A percentile compares a stretch with the other conserved stretches of the same genome.
These are phyloP conservation scores for Tillus elongatus DNA, from an alignment of 2,888 invertebrate genomes.

Conservation along the genomic window DNA sequence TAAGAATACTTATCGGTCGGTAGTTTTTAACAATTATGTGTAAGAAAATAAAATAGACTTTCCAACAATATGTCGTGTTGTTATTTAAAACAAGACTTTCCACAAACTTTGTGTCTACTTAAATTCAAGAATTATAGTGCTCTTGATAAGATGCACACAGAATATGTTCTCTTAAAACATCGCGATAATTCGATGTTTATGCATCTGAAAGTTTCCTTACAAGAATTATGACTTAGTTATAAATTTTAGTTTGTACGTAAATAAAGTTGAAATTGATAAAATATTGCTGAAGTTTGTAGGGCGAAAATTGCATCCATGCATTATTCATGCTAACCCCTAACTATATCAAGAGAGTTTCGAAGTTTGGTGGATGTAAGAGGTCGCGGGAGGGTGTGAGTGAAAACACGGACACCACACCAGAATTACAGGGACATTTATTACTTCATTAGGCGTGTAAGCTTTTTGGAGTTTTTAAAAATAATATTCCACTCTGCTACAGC, in stretches of 20 bases:
- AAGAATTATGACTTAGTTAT: conserved; percentile 43
- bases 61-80: too few species aligned
- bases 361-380: conserved; percentile 29
- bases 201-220: conserved; percentile 18
- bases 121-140: too few species aligned
- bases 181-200: conserved; percentile 5
- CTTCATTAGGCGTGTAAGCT: conserved; percentile 28
- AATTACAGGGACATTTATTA: conserved; percentile 31
- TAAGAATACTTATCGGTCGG: too few species aligned
- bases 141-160: too few species aligned
- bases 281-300: conserved; percentile 45
- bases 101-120: too few species aligned
- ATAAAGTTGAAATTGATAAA: conserved; percentile 47
- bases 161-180: too few species aligned
- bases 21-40: too few species aligned
- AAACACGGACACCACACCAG: too few species aligned
- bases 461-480: too few species aligned
- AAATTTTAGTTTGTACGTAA: conserved; percentile 46
- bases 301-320: conserved; percentile 46
- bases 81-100: too few species aligned
- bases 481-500: too few species aligned
- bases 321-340: conserved; percentile 43
- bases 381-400: conserved; percentile 9
- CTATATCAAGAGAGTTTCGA: conserved; percentile 41
- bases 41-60: too few species aligned